A percentile compares a stretch with the other conserved stretches of the same genome.
Evolutionary conservation across 2,888 invertebrate genomes (phyloP).

Genomic region (Phania funesta): DNA sequence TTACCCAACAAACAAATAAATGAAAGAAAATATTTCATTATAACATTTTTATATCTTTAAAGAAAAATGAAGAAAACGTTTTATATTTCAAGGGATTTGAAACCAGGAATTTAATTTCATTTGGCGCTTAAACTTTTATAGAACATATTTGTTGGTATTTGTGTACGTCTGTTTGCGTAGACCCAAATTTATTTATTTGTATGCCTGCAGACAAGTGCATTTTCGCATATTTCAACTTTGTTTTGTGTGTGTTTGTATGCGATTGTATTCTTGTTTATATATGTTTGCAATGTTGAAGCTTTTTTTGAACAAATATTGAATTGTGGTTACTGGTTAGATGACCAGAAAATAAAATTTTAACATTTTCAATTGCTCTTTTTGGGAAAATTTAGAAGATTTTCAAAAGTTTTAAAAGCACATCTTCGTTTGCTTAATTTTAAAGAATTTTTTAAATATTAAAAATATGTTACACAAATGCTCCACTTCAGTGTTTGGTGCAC

Average conservation of each 20-base stretch:
- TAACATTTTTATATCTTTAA: too few relatives aligned
- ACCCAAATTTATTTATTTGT: not conserved
- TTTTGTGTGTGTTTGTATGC: not conserved
- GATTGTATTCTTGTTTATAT: not conserved
- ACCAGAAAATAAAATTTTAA: constrained; percentile 38
- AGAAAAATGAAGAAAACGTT: too few relatives aligned
- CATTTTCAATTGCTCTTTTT: constrained; percentile 15
- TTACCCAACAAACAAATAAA: not conserved
- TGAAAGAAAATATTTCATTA: too few relatives aligned
- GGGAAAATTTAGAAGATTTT: not conserved
- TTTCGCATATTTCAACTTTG: constrained; percentile 30
- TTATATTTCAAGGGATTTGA: too few relatives aligned
- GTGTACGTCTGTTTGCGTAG: not conserved
- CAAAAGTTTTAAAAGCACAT: not conserved
- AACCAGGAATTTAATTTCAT: too few relatives aligned
- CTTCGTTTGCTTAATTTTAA: not conserved
- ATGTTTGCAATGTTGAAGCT: constrained; percentile 1
- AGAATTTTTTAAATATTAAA: too few relatives aligned
- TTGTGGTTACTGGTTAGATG: constrained; percentile 60
- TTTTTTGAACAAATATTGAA: constrained; percentile 59
- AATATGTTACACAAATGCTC: too few relatives aligned
- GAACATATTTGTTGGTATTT: not conserved
- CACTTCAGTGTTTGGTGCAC: too few relatives aligned
- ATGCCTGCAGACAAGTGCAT: not conserved
- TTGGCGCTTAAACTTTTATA: too few relatives aligned